Conservation (phyloP, 2,888 invertebrate genomes). For the Ophioninae sp. region DNA sequence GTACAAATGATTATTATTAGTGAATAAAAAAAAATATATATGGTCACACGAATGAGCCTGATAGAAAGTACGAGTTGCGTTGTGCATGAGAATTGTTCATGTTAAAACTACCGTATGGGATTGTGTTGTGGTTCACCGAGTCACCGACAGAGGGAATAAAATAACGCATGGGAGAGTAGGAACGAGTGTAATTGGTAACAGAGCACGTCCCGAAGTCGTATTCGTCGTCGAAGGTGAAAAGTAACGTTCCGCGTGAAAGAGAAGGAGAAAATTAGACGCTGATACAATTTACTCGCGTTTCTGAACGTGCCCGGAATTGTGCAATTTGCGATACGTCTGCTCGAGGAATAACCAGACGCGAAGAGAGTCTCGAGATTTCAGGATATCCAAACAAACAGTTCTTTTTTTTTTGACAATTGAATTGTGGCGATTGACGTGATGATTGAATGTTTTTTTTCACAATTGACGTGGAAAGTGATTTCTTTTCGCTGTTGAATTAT, state of each 20-base stretch:
- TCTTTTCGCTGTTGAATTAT: too few relatives aligned
- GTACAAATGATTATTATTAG: background rate
- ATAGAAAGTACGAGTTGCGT: slow-evolving; percentile 54
- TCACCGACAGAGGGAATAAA: slow-evolving; percentile 22
- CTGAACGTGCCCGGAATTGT: slow-evolving; percentile 56
- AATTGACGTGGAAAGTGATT: too few relatives aligned
- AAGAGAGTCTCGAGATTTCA: slow-evolving; percentile 9
- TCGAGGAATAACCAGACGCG: slow-evolving; percentile 7
- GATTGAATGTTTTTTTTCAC: background rate
- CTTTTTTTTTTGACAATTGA: background rate
- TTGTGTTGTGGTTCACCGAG: slow-evolving; percentile 44
- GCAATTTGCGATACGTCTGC: slow-evolving; percentile 32
- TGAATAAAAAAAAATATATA: background rate
- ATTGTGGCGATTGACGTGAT: background rate
- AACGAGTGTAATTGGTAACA: slow-evolving; percentile 51
- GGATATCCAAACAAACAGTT: slow-evolving; percentile 4
- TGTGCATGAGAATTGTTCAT: slow-evolving; percentile 40
- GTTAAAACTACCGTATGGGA: slow-evolving; percentile 28
- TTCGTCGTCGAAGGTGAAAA: slow-evolving; percentile 57
- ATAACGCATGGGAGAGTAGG: slow-evolving; percentile 27
- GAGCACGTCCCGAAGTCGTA: slow-evolving; percentile 34
- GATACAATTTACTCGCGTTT: slow-evolving; percentile 57
- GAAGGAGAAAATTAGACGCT: slow-evolving; percentile 8
- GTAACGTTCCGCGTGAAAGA: slow-evolving; percentile 32
- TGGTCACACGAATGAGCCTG: background rate